These are phyloP conservation scores for Brachypteracias leptosomus DNA, from an alignment of 2,113 vertebrate species.

Conservation along the genomic window DNA sequence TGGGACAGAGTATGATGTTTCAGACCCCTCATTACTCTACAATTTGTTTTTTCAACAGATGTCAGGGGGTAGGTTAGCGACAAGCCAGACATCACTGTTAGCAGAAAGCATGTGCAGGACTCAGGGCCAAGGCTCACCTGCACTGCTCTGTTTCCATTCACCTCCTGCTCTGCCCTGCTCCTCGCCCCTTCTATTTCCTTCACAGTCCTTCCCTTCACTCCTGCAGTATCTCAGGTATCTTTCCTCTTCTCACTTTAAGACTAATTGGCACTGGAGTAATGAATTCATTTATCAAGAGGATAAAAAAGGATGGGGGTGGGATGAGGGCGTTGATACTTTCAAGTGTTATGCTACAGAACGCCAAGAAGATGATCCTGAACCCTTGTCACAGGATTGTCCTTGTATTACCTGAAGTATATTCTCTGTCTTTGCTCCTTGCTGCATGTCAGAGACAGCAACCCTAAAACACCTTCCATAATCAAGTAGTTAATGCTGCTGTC, in stretches of 20 bases:
- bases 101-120: fast-evolving
- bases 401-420: not conserved
- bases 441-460: not conserved
- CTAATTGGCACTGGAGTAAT: not conserved
- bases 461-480: not conserved
- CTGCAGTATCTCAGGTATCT: not conserved
- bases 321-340: not conserved
- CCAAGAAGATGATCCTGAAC: not conserved
- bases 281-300: not conserved
- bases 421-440: not conserved
- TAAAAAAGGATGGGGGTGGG: not conserved
- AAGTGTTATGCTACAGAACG: not conserved
- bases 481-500: not conserved
- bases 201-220: not conserved
- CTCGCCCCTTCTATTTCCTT: not conserved
- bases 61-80: not conserved
- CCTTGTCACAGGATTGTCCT: not conserved
- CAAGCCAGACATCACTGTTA: not conserved
- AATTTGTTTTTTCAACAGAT: not conserved
- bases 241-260: not conserved
- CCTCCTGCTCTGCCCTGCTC: fast-evolving
- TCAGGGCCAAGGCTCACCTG: not conserved
- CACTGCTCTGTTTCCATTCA: not conserved
- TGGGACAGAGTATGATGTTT: not conserved
- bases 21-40: not conserved